phyloP scores from a whole-genome alignment of 2,888 invertebrate genomes.

The Homarus gammarus region DNA sequence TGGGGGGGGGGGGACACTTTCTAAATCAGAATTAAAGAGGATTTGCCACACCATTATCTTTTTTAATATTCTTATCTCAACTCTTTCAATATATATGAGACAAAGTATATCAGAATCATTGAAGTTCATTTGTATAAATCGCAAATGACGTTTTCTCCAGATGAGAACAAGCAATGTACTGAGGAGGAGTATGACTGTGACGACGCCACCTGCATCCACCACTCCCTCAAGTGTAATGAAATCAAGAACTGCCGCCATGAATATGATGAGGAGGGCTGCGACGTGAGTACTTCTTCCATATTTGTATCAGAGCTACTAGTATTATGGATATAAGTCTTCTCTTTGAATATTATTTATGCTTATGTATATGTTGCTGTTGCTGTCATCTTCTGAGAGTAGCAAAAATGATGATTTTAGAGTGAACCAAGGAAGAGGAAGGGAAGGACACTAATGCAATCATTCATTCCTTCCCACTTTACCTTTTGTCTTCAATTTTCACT shows the following conservation, averaged over 20 bases:
- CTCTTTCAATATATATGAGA: too few species aligned
- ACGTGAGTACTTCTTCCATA: constrained; percentile 33
- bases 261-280: constrained; percentile 86
- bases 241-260: constrained; percentile 89
- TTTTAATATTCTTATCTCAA: too few species aligned
- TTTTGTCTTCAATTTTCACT: not conserved
- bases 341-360: too few species aligned
- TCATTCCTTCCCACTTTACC: not conserved
- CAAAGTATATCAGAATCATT: too few species aligned
- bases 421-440: not conserved
- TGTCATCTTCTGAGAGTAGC: not conserved
- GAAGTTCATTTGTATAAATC: too few species aligned
- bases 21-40: too few species aligned
- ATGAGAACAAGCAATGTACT: constrained; percentile 76
- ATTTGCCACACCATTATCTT: too few species aligned
- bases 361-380: not conserved
- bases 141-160: too few species aligned
- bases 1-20: too few species aligned
- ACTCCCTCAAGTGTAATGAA: constrained; percentile 85
- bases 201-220: constrained; percentile 91
- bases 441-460: not conserved
- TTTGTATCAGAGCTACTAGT: too few species aligned
- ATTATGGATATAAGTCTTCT: too few species aligned
- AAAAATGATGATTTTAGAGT: too few species aligned
- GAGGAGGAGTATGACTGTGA: constrained; percentile 89